A percentile compares a stretch with the other conserved stretches of the same genome.
Evolutionary conservation across 2,888 invertebrate species (phyloP).

Genomic region (Pardosa pseudoannulata): DNA sequence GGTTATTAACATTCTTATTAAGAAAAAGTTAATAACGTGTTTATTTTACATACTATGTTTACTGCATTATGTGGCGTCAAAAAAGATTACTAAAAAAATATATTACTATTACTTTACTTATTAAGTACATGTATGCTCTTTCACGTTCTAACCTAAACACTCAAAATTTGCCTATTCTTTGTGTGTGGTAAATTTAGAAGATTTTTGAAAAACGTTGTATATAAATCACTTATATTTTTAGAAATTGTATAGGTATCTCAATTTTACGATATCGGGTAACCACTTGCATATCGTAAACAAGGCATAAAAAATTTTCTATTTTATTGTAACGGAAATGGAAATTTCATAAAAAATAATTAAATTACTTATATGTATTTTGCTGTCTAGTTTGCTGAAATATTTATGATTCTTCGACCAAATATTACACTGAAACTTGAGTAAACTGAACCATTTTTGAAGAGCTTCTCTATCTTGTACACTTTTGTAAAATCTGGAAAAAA

Average conservation of each 20-base stretch:
- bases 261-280: slow-evolving; percentile 1
- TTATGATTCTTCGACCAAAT: neutral
- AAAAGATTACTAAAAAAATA: too few relatives aligned
- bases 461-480: slow-evolving; percentile 3
- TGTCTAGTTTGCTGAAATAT: slow-evolving; percentile 1
- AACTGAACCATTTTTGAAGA: neutral
- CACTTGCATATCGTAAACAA: neutral
- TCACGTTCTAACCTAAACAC: neutral
- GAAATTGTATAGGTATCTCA: slow-evolving; percentile 40
- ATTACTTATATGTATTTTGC: slow-evolving; percentile 4
- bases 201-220: slow-evolving; percentile 40
- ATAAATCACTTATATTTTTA: slow-evolving; percentile 55
- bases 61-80: too few relatives aligned
- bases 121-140: too few relatives aligned
- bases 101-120: neutral
- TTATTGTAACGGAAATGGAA: neutral
- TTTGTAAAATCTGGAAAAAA: neutral
- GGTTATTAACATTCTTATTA: too few relatives aligned
- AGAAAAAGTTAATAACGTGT: too few relatives aligned
- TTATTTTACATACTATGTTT: too few relatives aligned
- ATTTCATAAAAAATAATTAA: neutral
- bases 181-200: slow-evolving; percentile 30
- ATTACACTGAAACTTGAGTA: neutral
- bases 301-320: neutral
- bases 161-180: neutral